Evolutionary conservation across 1,140 invertebrate species (phyloP).

Genomic region (Drosophila miranda): DNA sequence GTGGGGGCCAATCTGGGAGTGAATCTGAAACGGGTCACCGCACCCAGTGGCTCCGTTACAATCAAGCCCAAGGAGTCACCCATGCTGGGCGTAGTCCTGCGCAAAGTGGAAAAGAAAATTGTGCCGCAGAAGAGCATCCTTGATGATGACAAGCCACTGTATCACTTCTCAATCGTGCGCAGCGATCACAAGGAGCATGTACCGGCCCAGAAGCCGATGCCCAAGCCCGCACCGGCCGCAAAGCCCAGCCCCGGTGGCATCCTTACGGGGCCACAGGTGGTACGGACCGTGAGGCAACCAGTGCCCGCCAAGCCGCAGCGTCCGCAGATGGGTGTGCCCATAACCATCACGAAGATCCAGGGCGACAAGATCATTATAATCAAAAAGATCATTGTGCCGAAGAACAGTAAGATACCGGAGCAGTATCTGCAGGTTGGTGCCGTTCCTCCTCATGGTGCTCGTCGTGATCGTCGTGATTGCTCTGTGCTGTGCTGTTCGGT

Average conservation of each 20-base stretch:
- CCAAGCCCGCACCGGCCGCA: constrained; percentile 60
- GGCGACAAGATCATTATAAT: constrained; percentile 82
- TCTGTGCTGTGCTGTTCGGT: constrained; percentile 7
- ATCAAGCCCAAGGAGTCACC: constrained; percentile 75
- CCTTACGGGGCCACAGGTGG: constrained; percentile 66
- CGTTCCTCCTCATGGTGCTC: constrained; percentile 38
- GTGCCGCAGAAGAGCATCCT: constrained; percentile 76
- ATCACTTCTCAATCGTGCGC: constrained; percentile 78
- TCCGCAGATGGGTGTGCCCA: constrained; percentile 68
- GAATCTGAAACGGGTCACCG: constrained; percentile 65
- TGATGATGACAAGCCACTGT: constrained; percentile 78
- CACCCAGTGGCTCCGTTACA: constrained; percentile 63
- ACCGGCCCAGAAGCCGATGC: constrained; percentile 63
- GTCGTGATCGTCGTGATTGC: constrained; percentile 32
- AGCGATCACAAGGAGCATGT: constrained; percentile 71
- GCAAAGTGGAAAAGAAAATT: constrained; percentile 72
- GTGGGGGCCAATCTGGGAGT: constrained; percentile 76
- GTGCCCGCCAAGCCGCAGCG: constrained; percentile 57
- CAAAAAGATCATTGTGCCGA: constrained; percentile 78
- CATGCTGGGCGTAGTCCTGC: constrained; percentile 78
- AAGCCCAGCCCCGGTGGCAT: constrained; percentile 72
- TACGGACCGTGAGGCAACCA: constrained; percentile 35
- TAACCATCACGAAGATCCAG: constrained; percentile 80
- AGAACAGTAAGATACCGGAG: constrained; percentile 82
- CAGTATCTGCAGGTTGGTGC: constrained; percentile 81